These are phyloP conservation scores for Sinodicranocentrus sp. DNA, from an alignment of 2,888 invertebrate genomes.

Conservation along the genomic window DNA sequence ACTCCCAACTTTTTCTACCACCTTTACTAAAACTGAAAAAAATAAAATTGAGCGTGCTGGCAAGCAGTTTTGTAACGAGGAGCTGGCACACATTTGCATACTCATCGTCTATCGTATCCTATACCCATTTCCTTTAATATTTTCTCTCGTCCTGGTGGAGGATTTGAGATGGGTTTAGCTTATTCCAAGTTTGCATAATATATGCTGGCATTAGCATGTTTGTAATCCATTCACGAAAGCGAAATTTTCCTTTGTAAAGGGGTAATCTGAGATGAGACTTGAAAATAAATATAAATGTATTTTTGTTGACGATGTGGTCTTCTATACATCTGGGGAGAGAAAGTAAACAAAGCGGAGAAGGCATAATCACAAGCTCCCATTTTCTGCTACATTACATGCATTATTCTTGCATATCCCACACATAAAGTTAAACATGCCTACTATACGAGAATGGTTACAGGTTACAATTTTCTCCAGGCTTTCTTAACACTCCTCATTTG, in stretches of 20 bases:
- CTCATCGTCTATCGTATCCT: not conserved
- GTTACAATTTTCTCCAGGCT: not conserved
- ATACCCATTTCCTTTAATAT: not conserved
- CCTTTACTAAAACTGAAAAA: no score
- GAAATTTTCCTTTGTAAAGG: not conserved
- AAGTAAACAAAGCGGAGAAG: slow-evolving; percentile 31
- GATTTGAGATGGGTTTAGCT: no score
- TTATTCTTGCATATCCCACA: not conserved
- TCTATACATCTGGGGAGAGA: not conserved
- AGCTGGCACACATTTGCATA: slow-evolving; percentile 25
- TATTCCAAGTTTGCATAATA: no score
- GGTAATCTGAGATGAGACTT: not conserved
- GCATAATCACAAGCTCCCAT: slow-evolving; percentile 36
- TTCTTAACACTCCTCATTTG: not conserved
- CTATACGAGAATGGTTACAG: not conserved
- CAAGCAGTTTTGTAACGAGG: slow-evolving; percentile 12
- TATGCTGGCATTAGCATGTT: not conserved
- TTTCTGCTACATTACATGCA: slow-evolving; percentile 45
- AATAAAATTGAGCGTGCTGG: slow-evolving; percentile 21
- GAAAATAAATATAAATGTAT: no score
- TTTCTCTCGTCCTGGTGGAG: not conserved
- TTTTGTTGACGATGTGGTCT: not conserved
- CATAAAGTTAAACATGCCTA: not conserved
- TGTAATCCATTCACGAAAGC: slow-evolving; percentile 9
- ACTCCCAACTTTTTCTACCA: not conserved